Conservation (phyloP, 1,140 invertebrate genomes). For the Halictus rubicundus region DNA sequence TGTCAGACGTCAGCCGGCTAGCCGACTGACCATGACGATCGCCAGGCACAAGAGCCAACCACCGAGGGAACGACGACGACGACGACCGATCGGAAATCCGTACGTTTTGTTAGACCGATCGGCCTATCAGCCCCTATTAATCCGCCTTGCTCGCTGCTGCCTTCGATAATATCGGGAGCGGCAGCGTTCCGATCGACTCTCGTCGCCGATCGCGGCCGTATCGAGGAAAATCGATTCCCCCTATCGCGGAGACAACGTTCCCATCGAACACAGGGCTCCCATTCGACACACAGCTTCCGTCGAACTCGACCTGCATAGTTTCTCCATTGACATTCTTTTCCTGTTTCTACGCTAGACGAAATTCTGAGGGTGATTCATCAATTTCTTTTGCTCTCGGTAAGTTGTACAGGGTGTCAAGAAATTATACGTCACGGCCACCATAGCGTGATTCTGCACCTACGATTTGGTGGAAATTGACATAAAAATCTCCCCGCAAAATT, state of each 20-base stretch:
- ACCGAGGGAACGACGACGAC: conserved; percentile 42
- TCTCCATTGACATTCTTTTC: too few species aligned
- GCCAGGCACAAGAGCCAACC: conserved; percentile 26
- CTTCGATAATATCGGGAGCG: conserved; percentile 44
- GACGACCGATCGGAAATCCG: conserved; percentile 50
- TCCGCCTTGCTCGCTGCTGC: conserved; percentile 36
- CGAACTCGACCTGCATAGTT: too few species aligned
- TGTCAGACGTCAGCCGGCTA: conserved; percentile 61
- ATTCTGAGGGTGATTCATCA: too few species aligned
- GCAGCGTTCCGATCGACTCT: conserved; percentile 46
- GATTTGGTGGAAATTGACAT: too few species aligned
- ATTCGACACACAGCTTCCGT: too few species aligned
- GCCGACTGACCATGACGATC: conserved; percentile 60
- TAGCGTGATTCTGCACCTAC: too few species aligned
- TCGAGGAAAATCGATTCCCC: conserved; percentile 28
- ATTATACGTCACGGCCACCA: too few species aligned
- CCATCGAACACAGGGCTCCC: too few species aligned
- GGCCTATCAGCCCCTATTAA: conserved; percentile 57
- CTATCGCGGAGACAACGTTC: background rate
- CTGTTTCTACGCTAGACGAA: too few species aligned
- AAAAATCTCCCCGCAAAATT: too few species aligned
- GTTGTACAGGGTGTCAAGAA: too few species aligned
- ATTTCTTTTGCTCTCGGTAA: too few species aligned
- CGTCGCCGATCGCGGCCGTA: conserved; percentile 18
- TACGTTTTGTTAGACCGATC: conserved; percentile 38